Percentiles rank a stretch among this genome's conserved stretches.
Evolutionary conservation across 2,888 invertebrate species (phyloP).

Genomic region (Pseudolycoriella hygida): DNA sequence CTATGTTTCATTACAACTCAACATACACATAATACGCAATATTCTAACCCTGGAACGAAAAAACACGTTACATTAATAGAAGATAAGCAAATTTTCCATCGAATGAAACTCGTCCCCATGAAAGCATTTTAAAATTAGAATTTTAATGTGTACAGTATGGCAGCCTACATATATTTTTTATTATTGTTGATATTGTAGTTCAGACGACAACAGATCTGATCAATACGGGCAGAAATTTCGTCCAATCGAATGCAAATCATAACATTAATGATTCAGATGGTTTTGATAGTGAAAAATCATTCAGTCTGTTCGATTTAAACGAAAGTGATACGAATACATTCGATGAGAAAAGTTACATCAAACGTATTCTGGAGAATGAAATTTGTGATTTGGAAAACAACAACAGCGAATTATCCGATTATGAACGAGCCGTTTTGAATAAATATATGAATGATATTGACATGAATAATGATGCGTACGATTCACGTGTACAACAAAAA

Average conservation of each 20-base stretch:
- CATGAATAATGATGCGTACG: not conserved
- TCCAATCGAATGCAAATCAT: not conserved
- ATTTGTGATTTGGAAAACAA: conserved; percentile 5
- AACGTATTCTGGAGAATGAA: conserved; percentile 6
- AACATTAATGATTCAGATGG: not conserved
- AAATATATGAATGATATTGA: conserved; percentile 10
- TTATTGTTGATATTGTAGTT: no score
- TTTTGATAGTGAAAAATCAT: not conserved
- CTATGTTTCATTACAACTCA: no score
- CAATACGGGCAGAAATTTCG: not conserved
- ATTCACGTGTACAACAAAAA: not conserved
- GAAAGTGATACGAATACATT: not conserved
- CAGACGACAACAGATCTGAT: no score
- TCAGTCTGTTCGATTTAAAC: no score
- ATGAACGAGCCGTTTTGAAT: conserved; percentile 11
- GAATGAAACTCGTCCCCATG: no score
- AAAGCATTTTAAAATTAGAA: no score
- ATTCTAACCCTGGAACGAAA: no score
- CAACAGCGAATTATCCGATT: conserved; percentile 11
- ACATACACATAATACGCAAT: no score
- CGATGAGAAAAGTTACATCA: conserved; percentile 10
- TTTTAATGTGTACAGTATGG: no score
- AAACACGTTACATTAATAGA: no score
- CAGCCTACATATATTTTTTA: no score
- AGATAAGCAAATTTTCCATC: no score